Percentiles rank a stretch among this genome's conserved stretches.
Conservation (phyloP, 2,113 vertebrate genomes). For the Oceanodroma tethys region DNA sequence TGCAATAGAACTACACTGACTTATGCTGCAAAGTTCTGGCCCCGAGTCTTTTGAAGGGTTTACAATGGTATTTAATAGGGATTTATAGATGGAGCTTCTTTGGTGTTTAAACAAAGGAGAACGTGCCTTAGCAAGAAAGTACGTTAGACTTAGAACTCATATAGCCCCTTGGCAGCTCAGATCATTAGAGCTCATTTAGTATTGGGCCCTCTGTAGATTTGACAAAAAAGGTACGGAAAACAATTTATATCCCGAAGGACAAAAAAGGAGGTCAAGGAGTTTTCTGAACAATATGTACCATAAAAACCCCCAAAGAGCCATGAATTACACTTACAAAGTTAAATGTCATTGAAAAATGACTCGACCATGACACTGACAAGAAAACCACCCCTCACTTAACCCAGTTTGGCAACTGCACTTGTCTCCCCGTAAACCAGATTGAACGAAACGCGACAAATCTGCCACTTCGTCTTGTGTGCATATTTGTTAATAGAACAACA, state of each 20-base stretch:
- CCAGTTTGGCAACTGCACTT: slow-evolving; percentile 80
- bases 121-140: slow-evolving; percentile 17
- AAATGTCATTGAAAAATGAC: slow-evolving; percentile 84
- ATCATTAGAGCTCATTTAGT: slow-evolving; percentile 77
- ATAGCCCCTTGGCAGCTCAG: slow-evolving; percentile 56
- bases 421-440: slow-evolving; percentile 41
- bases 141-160: not conserved
- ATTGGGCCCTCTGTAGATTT: slow-evolving; percentile 63
- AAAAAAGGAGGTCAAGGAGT: slow-evolving; percentile 78
- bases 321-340: slow-evolving; percentile 76
- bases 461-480: slow-evolving; percentile 62
- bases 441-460: slow-evolving; percentile 53
- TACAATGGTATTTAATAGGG: slow-evolving; percentile 28
- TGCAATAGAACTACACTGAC: not conserved
- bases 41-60: slow-evolving; percentile 17
- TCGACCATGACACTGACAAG: slow-evolving; percentile 77
- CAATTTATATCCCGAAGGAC: slow-evolving; percentile 73
- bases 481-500: slow-evolving; percentile 74
- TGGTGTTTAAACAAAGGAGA: slow-evolving; percentile 68
- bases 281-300: slow-evolving; percentile 70
- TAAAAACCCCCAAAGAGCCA: slow-evolving; percentile 67
- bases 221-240: slow-evolving; percentile 69
- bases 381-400: slow-evolving; percentile 81
- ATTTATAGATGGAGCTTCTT: slow-evolving; percentile 57
- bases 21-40: not conserved